Percentiles rank a stretch among this genome's conserved stretches.
These are phyloP conservation scores for Electrona antarctica DNA, from an alignment of 2,113 vertebrate species.

Conservation along the genomic window DNA sequence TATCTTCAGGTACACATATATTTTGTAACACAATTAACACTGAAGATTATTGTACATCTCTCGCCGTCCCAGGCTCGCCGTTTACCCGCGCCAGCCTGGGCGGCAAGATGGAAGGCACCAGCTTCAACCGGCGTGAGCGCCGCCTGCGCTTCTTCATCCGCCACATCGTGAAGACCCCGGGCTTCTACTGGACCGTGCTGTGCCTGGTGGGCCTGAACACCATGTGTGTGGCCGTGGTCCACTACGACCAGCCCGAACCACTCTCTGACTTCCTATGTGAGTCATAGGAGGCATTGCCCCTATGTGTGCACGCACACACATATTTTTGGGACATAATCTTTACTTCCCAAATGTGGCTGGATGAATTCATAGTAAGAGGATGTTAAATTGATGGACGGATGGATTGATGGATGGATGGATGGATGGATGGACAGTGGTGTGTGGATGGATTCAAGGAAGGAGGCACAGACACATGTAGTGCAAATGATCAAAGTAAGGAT, in stretches of 20 bases:
- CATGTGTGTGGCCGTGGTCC: conserved; percentile 92
- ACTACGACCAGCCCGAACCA: conserved; percentile 90
- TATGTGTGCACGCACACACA: too few species aligned
- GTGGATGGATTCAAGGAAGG: background rate
- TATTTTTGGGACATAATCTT: too few species aligned
- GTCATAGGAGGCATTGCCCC: conserved; percentile 53
- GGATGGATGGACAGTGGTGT: too few species aligned
- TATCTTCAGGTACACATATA: too few species aligned
- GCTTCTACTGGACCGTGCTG: conserved; percentile 95
- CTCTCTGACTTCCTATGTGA: conserved; percentile 95
- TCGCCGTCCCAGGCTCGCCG: conserved; percentile 83
- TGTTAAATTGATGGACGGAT: background rate
- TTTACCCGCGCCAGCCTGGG: conserved; percentile 94
- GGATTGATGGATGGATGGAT: conserved; percentile 2
- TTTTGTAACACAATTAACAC: too few species aligned
- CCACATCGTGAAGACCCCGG: conserved; percentile 91
- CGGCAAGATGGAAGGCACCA: conserved; percentile 90
- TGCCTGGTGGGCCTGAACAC: conserved; percentile 96
- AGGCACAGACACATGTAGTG: background rate
- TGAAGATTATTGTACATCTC: background rate
- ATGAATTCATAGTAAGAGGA: too few species aligned
- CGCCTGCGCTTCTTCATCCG: conserved; percentile 91
- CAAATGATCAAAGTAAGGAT: background rate
- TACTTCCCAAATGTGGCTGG: too few species aligned
- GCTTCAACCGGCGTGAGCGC: conserved; percentile 88